Evolutionary conservation across 2,113 vertebrate genomes (phyloP).

Genomic region (Sorex fumeus): DNA sequence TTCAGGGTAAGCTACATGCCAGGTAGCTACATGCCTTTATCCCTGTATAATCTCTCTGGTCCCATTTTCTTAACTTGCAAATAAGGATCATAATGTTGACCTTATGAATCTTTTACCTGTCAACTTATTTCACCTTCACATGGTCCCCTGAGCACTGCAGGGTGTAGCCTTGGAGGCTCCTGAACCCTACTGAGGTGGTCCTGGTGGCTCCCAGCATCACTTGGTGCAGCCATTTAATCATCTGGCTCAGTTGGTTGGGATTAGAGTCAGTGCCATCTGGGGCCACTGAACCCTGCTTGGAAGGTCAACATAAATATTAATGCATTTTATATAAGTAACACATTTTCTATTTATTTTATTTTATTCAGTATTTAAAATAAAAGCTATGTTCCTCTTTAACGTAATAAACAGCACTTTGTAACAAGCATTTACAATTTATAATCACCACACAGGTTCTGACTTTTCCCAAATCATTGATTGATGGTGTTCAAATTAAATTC

Average conservation of each 20-base stretch:
- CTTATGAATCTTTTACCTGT: background rate
- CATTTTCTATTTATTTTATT: conserved; percentile 19
- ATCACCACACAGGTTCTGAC: background rate
- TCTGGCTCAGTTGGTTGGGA: too few relatives aligned
- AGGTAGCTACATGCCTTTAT: too few relatives aligned
- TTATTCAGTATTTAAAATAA: conserved; percentile 17
- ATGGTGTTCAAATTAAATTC: conserved; percentile 69
- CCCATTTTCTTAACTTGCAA: background rate
- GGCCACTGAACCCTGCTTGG: too few relatives aligned
- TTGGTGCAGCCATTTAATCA: too few relatives aligned
- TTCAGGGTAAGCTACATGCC: too few relatives aligned
- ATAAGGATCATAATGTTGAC: background rate
- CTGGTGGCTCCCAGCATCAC: too few relatives aligned
- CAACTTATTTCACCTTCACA: too few relatives aligned
- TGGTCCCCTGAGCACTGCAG: too few relatives aligned
- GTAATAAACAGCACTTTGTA: conserved; percentile 39
- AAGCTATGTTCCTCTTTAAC: conserved; percentile 47
- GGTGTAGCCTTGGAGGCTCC: too few relatives aligned
- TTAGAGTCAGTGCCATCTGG: too few relatives aligned
- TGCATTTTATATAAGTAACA: background rate
- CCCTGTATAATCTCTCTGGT: too few relatives aligned
- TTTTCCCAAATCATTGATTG: conserved; percentile 44
- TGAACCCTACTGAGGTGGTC: too few relatives aligned
- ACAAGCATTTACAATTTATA: conserved; percentile 14
- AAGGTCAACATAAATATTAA: background rate